These are phyloP conservation scores for Spodoptera exigua DNA, from an alignment of 2,888 invertebrate genomes.

Conservation along the genomic window DNA sequence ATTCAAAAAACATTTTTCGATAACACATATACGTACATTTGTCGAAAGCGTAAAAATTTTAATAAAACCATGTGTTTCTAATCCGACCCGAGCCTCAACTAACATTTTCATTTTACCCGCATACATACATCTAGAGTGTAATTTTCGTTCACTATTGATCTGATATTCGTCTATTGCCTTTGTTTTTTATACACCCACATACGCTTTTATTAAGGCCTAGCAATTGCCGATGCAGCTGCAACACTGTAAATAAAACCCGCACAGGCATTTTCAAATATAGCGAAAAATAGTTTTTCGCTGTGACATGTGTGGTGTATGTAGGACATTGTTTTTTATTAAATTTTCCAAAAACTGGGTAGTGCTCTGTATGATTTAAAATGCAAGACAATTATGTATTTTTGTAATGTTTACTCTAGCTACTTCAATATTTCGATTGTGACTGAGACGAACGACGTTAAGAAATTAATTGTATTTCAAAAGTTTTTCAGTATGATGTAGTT, in stretches of 20 bases:
- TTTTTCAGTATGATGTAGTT: no score
- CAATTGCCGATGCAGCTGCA: conserved; percentile 45
- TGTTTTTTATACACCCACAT: conserved; percentile 58
- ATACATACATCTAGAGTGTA: conserved; percentile 48
- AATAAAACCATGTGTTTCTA: conserved; percentile 34
- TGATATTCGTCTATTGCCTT: conserved; percentile 52
- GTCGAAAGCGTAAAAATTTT: conserved; percentile 3
- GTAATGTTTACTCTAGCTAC: no score
- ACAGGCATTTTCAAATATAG: conserved; percentile 29
- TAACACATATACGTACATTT: no score
- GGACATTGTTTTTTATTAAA: not conserved
- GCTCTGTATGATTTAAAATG: no score
- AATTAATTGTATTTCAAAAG: no score
- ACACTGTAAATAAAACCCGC: conserved; percentile 53
- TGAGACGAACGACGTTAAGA: no score
- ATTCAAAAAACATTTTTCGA: no score
- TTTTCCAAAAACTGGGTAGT: not conserved
- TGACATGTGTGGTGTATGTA: conserved; percentile 7
- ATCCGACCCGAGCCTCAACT: conserved; percentile 30
- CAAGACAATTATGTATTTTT: not conserved
- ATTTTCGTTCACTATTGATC: conserved; percentile 57
- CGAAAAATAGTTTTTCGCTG: conserved; percentile 16
- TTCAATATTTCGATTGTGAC: no score
- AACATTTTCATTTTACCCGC: conserved; percentile 47
- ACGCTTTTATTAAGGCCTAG: conserved; percentile 55